Conservation (phyloP, 2,797 vertebrate genomes). For the Mionectes olivaceus region DNA sequence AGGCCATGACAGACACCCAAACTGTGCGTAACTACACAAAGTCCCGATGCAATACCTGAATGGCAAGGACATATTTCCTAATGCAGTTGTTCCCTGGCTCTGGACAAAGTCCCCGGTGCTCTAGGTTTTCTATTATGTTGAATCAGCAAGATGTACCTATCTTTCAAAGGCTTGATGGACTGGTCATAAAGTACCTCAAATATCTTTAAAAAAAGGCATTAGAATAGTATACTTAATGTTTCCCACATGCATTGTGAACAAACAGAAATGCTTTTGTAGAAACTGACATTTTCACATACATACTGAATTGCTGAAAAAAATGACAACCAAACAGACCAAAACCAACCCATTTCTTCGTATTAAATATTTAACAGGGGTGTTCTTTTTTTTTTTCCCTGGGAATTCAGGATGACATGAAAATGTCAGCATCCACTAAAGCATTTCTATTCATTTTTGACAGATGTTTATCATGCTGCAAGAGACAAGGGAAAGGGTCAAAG, state of each 20-base stretch:
- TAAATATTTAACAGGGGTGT: constrained; percentile 13
- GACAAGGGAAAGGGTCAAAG: neutral
- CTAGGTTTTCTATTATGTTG: neutral
- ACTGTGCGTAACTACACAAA: neutral
- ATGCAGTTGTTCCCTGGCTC: neutral
- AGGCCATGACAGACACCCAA: neutral
- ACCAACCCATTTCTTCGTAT: neutral
- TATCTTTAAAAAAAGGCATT: neutral
- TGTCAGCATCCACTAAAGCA: neutral
- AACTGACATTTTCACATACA: neutral
- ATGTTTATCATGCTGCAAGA: neutral
- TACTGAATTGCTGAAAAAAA: neutral
- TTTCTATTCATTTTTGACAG: neutral
- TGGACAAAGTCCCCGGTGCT: neutral
- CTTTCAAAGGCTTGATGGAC: neutral
- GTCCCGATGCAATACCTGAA: neutral
- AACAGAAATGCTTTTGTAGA: constrained; percentile 7
- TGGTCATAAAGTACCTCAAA: neutral
- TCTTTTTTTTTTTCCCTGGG: neutral
- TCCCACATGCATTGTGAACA: neutral
- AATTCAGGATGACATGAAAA: neutral
- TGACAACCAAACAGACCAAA: neutral
- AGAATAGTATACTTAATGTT: neutral
- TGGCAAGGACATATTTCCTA: neutral
- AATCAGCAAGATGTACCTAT: neutral